Conservation (phyloP, 2,113 vertebrate species). For the Labeo catla region DNA sequence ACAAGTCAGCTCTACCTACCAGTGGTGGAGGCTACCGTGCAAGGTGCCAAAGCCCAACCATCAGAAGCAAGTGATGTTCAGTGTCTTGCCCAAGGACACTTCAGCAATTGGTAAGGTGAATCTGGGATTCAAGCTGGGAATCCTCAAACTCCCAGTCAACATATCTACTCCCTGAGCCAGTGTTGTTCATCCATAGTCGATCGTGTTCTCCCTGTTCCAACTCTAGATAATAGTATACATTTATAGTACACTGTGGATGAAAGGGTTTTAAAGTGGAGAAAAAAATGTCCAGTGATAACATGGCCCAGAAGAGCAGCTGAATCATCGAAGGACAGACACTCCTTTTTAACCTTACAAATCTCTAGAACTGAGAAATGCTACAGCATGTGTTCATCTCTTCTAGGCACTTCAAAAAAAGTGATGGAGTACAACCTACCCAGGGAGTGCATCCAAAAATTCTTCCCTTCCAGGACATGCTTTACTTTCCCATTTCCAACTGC, state of each 20-base stretch:
- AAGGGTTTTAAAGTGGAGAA: background rate
- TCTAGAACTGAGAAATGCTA: background rate
- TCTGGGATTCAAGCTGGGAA: background rate
- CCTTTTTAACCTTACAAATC: background rate
- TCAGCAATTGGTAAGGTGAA: too few relatives aligned
- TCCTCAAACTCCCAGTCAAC: background rate
- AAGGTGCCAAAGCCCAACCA: too few relatives aligned
- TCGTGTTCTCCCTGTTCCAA: background rate
- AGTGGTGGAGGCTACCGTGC: too few relatives aligned
- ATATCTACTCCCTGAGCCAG: background rate
- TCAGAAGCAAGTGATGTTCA: too few relatives aligned
- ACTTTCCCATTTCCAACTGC: constrained; percentile 55
- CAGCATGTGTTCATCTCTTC: background rate
- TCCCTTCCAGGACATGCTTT: constrained; percentile 61
- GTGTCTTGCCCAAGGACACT: too few relatives aligned
- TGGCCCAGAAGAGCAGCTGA: background rate
- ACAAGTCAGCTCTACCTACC: too few relatives aligned
- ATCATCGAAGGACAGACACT: background rate
- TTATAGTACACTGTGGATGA: background rate
- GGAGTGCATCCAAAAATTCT: constrained; percentile 61
- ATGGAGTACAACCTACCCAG: constrained; percentile 57
- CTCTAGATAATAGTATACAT: background rate
- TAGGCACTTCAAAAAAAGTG: background rate
- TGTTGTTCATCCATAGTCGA: background rate
- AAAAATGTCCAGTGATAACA: background rate